Conservation (phyloP, 2,888 invertebrate genomes). For the Lampropteryx suffumata region DNA sequence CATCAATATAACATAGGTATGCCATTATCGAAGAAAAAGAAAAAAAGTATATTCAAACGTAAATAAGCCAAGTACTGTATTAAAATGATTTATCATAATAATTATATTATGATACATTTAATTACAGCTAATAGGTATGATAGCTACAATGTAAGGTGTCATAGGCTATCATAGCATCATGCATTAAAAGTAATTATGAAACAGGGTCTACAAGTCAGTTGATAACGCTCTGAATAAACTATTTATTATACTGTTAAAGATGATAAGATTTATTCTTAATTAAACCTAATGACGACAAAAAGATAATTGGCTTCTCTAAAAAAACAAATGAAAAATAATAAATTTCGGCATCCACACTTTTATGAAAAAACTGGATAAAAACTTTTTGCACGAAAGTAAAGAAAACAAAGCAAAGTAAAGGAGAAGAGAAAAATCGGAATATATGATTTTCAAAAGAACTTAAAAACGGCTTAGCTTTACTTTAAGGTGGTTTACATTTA, state of each 20-base stretch:
- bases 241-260: conserved; percentile 33
- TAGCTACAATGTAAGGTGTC: conserved; percentile 60
- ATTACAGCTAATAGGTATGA: conserved; percentile 72
- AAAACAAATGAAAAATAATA: conserved; percentile 1
- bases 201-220: conserved; percentile 27
- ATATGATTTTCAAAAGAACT: no score
- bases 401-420: no score
- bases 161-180: conserved; percentile 43
- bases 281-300: conserved; percentile 27
- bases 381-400: no score
- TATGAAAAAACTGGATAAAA: no score
- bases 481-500: no score
- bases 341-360: no score
- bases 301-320: conserved; percentile 12
- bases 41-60: conserved; percentile 9
- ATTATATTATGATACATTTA: conserved; percentile 67
- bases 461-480: no score
- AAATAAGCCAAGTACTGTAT: conserved; percentile 36
- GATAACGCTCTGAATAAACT: conserved; percentile 44
- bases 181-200: conserved; percentile 46
- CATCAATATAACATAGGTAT: no score
- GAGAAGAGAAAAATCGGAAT: no score
- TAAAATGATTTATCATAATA: conserved; percentile 50
- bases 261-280: conserved; percentile 16
- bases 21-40: no score